Conservation (phyloP, 2,888 invertebrate genomes). For the Platerodrilus igneus region DNA sequence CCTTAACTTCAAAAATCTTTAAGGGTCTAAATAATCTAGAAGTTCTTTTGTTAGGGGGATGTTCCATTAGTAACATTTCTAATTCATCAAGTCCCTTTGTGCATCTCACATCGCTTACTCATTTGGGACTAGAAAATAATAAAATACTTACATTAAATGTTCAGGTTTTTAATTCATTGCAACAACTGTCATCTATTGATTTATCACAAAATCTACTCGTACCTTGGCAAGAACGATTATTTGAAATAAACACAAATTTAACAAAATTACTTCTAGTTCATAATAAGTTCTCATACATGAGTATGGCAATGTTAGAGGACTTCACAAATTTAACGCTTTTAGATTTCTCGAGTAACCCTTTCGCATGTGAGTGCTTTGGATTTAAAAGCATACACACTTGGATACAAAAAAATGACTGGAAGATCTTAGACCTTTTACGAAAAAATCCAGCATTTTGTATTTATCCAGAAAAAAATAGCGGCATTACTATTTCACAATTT, state of each 20-base stretch:
- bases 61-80: constrained; percentile 48
- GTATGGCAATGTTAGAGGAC: constrained; percentile 56
- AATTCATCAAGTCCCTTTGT: constrained; percentile 51
- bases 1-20: constrained; percentile 43
- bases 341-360: constrained; percentile 53
- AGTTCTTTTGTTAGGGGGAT: constrained; percentile 51
- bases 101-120: constrained; percentile 51
- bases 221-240: constrained; percentile 54
- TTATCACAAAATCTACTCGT: constrained; percentile 52
- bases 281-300: constrained; percentile 56
- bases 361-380: constrained; percentile 53
- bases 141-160: constrained; percentile 48
- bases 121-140: constrained; percentile 52
- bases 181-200: constrained; percentile 49
- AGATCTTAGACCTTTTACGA: constrained; percentile 14
- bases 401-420: constrained; percentile 45
- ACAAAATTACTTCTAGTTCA: constrained; percentile 47
- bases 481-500: constrained; percentile 31
- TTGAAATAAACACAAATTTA: constrained; percentile 48
- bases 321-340: constrained; percentile 49
- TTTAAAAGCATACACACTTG: constrained; percentile 49
- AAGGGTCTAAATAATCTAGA: constrained; percentile 51
- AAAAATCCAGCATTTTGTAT: constrained; percentile 25
- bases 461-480: constrained; percentile 29
- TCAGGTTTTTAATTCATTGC: constrained; percentile 48